A percentile compares a stretch with the other conserved stretches of the same genome.
Conservation (phyloP, 2,888 invertebrate genomes). For the Dynastes hyllus region DNA sequence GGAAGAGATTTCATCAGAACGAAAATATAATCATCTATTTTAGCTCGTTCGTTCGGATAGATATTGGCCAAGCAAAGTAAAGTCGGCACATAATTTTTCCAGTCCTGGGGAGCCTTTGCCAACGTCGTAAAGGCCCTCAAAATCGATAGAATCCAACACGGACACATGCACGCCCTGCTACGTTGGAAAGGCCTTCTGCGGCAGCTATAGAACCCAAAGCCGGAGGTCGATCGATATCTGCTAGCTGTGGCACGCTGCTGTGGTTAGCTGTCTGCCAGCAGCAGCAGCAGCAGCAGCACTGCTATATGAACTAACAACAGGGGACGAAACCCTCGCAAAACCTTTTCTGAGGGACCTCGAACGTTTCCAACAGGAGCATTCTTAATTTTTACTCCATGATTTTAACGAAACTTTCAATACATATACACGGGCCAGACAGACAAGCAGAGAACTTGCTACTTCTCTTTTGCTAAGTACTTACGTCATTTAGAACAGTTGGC, state of each 20-base stretch:
- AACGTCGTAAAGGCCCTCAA: conserved; percentile 28
- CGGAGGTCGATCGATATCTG: conserved; percentile 32
- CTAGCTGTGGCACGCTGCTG: conserved; percentile 17
- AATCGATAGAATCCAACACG: conserved; percentile 43
- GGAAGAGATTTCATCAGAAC: background rate
- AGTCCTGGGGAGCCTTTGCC: conserved; percentile 32
- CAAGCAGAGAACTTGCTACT: conserved; percentile 2
- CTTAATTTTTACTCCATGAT: conserved; percentile 35
- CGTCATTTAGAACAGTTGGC: conserved; percentile 29
- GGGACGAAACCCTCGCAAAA: conserved; percentile 26
- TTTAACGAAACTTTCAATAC: conserved; percentile 44
- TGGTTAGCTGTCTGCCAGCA: conserved; percentile 18
- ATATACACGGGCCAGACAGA: conserved; percentile 5
- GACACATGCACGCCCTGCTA: background rate
- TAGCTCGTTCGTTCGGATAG: background rate
- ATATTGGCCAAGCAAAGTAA: conserved; percentile 28
- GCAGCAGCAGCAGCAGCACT: conserved; percentile 5
- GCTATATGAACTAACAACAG: conserved; percentile 25
- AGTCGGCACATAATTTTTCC: conserved; percentile 39
- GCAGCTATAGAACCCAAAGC: background rate
- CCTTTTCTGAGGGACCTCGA: conserved; percentile 29
- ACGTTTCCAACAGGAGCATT: conserved; percentile 25
- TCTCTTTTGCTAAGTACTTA: conserved; percentile 18
- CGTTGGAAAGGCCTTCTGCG: conserved; percentile 29
- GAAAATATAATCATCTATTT: conserved; percentile 20